Evolutionary conservation across 2,113 vertebrate species (phyloP), one percentile per base, ranked within the genome.

Genomic region (Lipotes vexillifer): DNA sequence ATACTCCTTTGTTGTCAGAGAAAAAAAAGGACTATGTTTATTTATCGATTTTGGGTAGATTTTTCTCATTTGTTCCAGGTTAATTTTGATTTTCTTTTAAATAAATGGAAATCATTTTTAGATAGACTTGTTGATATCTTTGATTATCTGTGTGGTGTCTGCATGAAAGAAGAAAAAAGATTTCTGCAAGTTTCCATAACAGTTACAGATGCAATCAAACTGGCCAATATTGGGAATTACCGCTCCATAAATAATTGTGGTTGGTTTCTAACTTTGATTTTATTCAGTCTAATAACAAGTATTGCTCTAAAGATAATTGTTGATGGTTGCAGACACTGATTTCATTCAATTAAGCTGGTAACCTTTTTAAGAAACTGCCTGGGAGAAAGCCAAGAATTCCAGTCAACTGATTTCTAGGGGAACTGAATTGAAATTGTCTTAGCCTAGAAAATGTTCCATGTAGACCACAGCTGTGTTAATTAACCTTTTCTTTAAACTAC

Each of bases 281-380:
- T 97, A 75, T 93, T 96, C 88, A 80, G 68, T 65, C 75, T 97
- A 98, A 97, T 98, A 97, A 94, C 92, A 94, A 96, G 55, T 91
- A 89, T 93, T 93, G 77, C 86, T 88, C 82, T 96, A 38, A 87
- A 95, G 93, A 93, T 98, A 98, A 96, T 97, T 96, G 97, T 97
- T 96, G 92, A 93, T 23, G 77, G 88, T 95, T 96, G 86, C 92
- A 97, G 77, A 88, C 81, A 96, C 96, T 80, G 88, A 94, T 97
- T 98, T 97, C 95, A 93, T 97, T 97, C 95, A 97, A 59, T 97
- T 97, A 98, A 97, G 78, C 88, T 96, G 55, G 92, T 98, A 97
- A 97, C 96, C 94, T 97, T 98, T 97, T 97, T 71, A 97, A 96
- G 96, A 97, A 95, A 94, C 82, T 94, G 78, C 94, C 84, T 98